phyloP scores from a whole-genome alignment of 2,888 invertebrate species.

The Apodemia duryi region DNA sequence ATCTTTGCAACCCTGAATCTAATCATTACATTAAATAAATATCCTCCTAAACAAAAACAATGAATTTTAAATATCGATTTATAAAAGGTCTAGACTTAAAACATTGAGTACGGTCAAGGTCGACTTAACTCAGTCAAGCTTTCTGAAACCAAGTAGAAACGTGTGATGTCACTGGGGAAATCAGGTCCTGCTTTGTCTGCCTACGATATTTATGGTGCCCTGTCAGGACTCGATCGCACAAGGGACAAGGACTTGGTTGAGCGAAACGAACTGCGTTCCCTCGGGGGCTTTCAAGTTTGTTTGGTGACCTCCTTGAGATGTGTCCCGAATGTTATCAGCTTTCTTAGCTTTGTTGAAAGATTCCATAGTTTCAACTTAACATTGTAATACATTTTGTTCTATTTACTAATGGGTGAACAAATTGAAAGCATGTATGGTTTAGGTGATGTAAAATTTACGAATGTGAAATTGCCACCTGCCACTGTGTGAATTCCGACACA shows the following conservation, averaged over 20 bases:
- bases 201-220: conserved; percentile 58
- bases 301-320: conserved; percentile 21
- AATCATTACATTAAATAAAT: no score
- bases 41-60: no score
- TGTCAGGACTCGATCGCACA: conserved; percentile 29
- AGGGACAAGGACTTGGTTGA: conserved; percentile 25
- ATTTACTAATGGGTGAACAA: not conserved
- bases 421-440: no score
- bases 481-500: no score
- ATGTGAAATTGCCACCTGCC: no score
- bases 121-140: conserved; percentile 25
- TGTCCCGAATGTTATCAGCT: conserved; percentile 24
- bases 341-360: conserved; percentile 20
- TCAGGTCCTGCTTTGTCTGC: conserved; percentile 41
- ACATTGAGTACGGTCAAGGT: conserved; percentile 22
- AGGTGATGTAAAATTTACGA: no score
- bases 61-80: not conserved
- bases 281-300: conserved; percentile 22
- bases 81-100: not conserved
- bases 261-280: conserved; percentile 16
- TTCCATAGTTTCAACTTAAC: not conserved
- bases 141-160: conserved; percentile 41
- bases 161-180: conserved; percentile 55
- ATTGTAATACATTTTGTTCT: not conserved
- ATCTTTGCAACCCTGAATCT: no score